Percentiles rank a stretch among this genome's conserved stretches.
These are phyloP conservation scores for Sebastes kiyomatsui DNA, from an alignment of 2,797 vertebrate genomes.

Conservation along the genomic window DNA sequence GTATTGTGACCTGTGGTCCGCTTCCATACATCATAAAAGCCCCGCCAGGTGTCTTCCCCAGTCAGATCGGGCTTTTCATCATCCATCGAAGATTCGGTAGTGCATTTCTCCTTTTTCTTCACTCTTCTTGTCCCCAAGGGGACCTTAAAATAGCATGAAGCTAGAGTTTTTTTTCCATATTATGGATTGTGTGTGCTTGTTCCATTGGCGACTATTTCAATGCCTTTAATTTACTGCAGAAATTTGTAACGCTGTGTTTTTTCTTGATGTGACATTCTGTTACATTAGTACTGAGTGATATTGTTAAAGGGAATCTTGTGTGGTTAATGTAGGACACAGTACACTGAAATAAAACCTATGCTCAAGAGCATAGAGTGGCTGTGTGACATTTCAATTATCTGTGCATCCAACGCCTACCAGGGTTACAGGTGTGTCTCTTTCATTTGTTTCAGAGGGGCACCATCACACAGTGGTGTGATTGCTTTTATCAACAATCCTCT, in stretches of 20 bases:
- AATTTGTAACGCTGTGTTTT: background rate
- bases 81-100: background rate
- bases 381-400: conserved; percentile 41
- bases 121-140: background rate
- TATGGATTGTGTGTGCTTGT: background rate
- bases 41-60: conserved; percentile 11
- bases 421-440: conserved; percentile 18
- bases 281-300: background rate
- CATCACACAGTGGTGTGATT: background rate
- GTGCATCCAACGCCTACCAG: background rate
- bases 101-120: background rate
- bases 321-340: background rate
- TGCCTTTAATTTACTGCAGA: background rate
- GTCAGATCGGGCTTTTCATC: conserved; percentile 24
- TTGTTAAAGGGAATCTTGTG: background rate
- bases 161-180: background rate
- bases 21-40: conserved; percentile 39
- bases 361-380: background rate
- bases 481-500: background rate
- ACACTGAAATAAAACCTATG: background rate
- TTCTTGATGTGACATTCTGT: background rate
- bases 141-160: conserved; percentile 12
- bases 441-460: conserved; percentile 17
- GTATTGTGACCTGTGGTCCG: conserved; percentile 7
- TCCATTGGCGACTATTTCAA: background rate